Percentiles rank a stretch among this genome's conserved stretches.
These are phyloP conservation scores for Parascotia fuliginaria DNA, from an alignment of 2,888 invertebrate genomes.

Conservation along the genomic window DNA sequence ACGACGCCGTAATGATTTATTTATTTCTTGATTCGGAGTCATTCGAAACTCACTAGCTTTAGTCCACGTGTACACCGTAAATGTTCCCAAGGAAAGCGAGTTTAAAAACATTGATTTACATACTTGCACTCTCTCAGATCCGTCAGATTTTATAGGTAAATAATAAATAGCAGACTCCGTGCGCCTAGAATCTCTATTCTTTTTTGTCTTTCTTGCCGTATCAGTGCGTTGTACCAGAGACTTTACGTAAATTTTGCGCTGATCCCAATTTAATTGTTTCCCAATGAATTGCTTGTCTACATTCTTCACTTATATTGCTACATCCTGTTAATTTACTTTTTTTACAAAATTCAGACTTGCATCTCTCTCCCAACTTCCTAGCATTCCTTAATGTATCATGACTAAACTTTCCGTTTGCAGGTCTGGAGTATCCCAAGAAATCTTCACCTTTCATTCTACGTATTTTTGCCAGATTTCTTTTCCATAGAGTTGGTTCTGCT, in stretches of 20 bases:
- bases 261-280: conserved; percentile 1
- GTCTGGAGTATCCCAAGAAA: conserved; percentile 2
- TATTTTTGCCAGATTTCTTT: conserved; percentile 3
- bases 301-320: not conserved
- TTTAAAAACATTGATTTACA: conserved; percentile 9
- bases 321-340: conserved; percentile 4
- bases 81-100: conserved; percentile 5
- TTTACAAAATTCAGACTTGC: not conserved
- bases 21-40: conserved; percentile 1
- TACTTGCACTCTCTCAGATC: not conserved
- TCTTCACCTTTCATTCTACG: conserved; percentile 3
- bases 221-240: not conserved
- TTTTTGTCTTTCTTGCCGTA: not conserved
- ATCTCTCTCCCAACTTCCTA: not conserved
- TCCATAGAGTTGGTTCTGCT: not conserved
- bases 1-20: not conserved
- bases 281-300: not conserved
- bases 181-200: not conserved
- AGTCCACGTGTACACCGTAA: conserved; percentile 6
- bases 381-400: not conserved
- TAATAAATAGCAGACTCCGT: not conserved
- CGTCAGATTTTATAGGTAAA: not conserved
- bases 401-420: not conserved
- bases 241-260: conserved; percentile 3
- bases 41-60: conserved; percentile 2